Evolutionary conservation across 1,140 invertebrate genomes (phyloP), one percentile per base, ranked within the genome.

Genomic region (Daktulosphaira vitifoliae): DNA sequence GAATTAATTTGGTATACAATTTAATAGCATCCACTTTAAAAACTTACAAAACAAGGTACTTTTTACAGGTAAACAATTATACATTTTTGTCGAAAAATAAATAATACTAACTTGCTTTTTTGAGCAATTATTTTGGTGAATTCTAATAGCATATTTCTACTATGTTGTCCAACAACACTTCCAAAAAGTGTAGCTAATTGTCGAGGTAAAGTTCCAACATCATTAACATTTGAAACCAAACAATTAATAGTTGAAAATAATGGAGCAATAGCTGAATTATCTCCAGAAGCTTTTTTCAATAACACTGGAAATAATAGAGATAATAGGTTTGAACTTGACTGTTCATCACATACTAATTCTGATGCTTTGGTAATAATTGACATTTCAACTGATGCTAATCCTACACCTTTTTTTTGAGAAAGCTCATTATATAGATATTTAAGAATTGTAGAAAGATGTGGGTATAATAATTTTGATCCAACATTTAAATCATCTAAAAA

Each of bases 231-330:
- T 48, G 81, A 80, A 0, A 90, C 72, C 13, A 95, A 76, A 76
- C 92, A 90, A 6, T 77, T 77, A 0, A 91, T 76, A 0, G 88
- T 90, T 15, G 78, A 83, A 59, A 91, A 76, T 48, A 85, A 74
- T 72, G 83, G 83, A 65, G 79, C 74, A 51, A 81, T 78, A 25
- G 78, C 78, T 70, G 83, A 86, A 70, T 84, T 84, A 53, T 72
- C 79, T 67, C 70, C 69, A 15, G 38, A 68, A 25, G 81, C 78
- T 73, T 85, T 85, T 59, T 82, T 86, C 0, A 81, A 76, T 13
- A 91, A 76, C 56, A 90, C 82, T 1, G 90, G 89, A 44, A 94
- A 70, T 3, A 90, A 72, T 0, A 94, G 73, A 53, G 79, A 77
- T 2, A 92, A 72, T 11, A 93, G 74, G 7, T 78, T 49, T 50